phyloP scores from a whole-genome alignment of 2,113 vertebrate genomes.

The Grantiella picta region DNA sequence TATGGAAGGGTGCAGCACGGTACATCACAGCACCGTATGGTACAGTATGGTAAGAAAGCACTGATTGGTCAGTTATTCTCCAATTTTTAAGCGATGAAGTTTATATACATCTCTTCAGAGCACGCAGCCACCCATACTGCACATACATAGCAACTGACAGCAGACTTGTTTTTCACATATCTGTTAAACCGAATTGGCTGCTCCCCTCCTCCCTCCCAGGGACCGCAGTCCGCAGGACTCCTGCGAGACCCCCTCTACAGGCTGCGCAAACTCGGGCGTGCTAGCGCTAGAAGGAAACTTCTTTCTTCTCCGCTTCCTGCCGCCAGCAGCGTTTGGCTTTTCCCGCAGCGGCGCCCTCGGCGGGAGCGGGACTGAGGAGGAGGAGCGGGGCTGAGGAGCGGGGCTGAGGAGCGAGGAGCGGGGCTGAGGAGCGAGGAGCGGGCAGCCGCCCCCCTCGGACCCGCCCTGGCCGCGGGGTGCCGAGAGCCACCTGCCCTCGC shows the following conservation, averaged over 20 bases:
- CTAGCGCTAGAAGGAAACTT: background rate
- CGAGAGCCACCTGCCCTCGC: background rate
- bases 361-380: background rate
- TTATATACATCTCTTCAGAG: background rate
- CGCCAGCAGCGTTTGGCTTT: background rate
- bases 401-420: background rate
- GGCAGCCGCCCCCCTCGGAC: background rate
- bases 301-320: background rate
- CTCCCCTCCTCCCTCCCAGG: background rate
- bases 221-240: background rate
- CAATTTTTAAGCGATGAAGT: background rate
- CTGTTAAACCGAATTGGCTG: background rate
- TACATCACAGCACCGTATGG: background rate
- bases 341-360: background rate
- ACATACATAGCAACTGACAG: background rate
- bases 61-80: background rate
- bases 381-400: background rate
- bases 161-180: background rate
- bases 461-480: background rate
- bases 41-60: background rate
- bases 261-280: background rate
- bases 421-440: background rate
- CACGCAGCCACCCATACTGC: background rate
- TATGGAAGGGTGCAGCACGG: rapidly evolving
- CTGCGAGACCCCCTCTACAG: background rate